Evolutionary conservation across 2,888 invertebrate species (phyloP), one percentile per base, ranked within the genome.

Genomic region (Chironomus riparius): DNA sequence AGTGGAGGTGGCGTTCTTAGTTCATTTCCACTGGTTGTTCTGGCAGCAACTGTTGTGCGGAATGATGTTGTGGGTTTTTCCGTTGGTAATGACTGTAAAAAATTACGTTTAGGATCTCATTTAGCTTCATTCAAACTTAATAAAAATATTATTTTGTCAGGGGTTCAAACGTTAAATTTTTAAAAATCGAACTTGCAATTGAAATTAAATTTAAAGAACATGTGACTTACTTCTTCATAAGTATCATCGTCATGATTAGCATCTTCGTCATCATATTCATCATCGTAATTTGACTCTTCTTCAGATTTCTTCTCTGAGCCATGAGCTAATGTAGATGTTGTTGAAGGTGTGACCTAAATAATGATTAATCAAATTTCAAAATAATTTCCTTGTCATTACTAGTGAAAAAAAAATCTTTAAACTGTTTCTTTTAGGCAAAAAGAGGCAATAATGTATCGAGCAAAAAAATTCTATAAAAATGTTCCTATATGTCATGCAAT

Each of bases 191-290:
- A n/a, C 22, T 24, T 3, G 2, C 3, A 24, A 24, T 24, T 38
- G 38, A 38, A 4, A 38, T 10, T 5, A 28, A 28, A 5, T 28
- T 28, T 5, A 28, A 10, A 38, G 28, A 5, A 5, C 1, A 28
- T 28, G 1, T 50, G 7, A 56, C 56, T 56, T 15, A 56, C 56
- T 18, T 56, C 56, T 7, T 18, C 15, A 56, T 15, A 56, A 15
- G 4, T 56, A 50, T 62, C 61, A 2, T 76, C 76, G 7, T 76
- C 70, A n/a, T 76, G 69, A 71, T 73, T 56, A 38, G 62, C 24
- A 6, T 68, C 75, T 62, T 72, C 75, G 13, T 70, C 71, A 72
- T 71, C 77, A 72, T 76, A 76, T 22, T 77, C 71, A 76, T 77
- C 75, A 76, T 71, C 61, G 15, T 75, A 68, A 70, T 70, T 62